phyloP scores from a whole-genome alignment of 2,888 invertebrate genomes.

The Cheilosia pagana region DNA sequence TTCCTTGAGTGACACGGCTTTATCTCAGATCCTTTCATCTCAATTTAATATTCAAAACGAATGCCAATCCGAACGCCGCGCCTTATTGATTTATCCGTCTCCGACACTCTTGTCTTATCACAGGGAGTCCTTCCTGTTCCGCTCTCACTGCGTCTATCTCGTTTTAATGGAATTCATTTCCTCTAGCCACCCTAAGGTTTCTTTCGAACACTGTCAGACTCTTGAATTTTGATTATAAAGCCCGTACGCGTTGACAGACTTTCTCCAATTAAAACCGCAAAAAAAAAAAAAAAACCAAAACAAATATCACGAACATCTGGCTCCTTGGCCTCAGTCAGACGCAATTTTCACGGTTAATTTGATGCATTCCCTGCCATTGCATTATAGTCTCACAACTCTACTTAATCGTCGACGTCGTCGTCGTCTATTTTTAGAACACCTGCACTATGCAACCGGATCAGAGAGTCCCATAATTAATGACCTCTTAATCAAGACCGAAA shows the following conservation, averaged over 20 bases:
- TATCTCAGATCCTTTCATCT: constrained; percentile 6
- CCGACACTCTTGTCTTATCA: neutral
- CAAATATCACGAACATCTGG: neutral
- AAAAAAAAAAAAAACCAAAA: neutral
- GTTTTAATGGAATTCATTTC: constrained; percentile 6
- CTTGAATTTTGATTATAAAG: constrained; percentile 27
- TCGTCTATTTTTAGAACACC: constrained; percentile 62
- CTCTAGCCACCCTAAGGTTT: no score
- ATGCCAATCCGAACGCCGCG: constrained; percentile 30
- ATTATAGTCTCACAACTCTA: neutral
- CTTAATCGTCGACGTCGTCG: constrained; percentile 25
- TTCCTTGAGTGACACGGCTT: neutral
- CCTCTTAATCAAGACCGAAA: constrained; percentile 65
- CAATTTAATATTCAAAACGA: constrained; percentile 42
- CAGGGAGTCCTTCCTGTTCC: neutral
- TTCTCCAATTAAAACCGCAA: constrained; percentile 36
- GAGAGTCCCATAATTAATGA: constrained; percentile 64
- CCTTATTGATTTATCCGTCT: constrained; percentile 47
- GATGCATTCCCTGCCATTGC: constrained; percentile 49
- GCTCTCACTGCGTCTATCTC: neutral
- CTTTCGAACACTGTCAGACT: constrained; percentile 7
- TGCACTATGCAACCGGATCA: constrained; percentile 58
- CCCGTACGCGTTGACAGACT: constrained; percentile 14
- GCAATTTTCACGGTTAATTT: constrained; percentile 60
- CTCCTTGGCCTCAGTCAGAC: constrained; percentile 33